These are phyloP conservation scores for Drosophila sordidula DNA, from an alignment of 2,888 invertebrate genomes.

Conservation along the genomic window DNA sequence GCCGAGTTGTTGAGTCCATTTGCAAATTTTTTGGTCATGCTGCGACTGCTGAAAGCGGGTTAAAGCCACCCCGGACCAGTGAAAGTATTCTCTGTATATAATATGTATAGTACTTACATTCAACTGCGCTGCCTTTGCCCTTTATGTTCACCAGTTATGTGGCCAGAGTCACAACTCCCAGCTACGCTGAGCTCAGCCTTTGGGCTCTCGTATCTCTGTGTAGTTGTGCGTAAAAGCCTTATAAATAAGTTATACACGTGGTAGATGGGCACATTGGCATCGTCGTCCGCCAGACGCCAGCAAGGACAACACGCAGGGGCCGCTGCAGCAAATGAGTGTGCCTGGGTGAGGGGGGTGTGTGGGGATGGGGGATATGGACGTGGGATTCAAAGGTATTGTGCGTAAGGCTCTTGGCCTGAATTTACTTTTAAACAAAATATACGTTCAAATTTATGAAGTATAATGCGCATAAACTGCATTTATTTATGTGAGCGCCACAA, in stretches of 20 bases:
- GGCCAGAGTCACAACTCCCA: constrained; percentile 22
- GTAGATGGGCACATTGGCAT: constrained; percentile 42
- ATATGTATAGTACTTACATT: constrained; percentile 49
- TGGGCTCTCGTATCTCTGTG: constrained; percentile 44
- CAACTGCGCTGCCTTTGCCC: constrained; percentile 51
- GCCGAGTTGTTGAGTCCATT: constrained; percentile 69
- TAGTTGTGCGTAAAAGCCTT: constrained; percentile 79
- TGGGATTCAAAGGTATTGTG: constrained; percentile 2
- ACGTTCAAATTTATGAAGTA: constrained; percentile 4
- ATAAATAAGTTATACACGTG: constrained; percentile 78
- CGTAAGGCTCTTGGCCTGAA: constrained; percentile 11
- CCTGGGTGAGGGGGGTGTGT: not conserved
- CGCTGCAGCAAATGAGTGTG: constrained; percentile 18
- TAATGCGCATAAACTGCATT: constrained; percentile 10
- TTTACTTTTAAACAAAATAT: constrained; percentile 23
- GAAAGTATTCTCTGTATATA: constrained; percentile 52
- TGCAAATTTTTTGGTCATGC: constrained; percentile 68
- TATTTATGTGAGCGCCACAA: constrained; percentile 5
- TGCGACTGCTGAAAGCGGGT: constrained; percentile 70
- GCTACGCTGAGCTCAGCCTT: constrained; percentile 8
- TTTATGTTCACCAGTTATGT: constrained; percentile 48
- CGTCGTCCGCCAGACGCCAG: constrained; percentile 50
- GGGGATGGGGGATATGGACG: not conserved
- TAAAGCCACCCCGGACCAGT: constrained; percentile 60
- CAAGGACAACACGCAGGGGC: constrained; percentile 31